Conservation (phyloP, 2,797 vertebrate species). For the Psittacula derbiana region DNA sequence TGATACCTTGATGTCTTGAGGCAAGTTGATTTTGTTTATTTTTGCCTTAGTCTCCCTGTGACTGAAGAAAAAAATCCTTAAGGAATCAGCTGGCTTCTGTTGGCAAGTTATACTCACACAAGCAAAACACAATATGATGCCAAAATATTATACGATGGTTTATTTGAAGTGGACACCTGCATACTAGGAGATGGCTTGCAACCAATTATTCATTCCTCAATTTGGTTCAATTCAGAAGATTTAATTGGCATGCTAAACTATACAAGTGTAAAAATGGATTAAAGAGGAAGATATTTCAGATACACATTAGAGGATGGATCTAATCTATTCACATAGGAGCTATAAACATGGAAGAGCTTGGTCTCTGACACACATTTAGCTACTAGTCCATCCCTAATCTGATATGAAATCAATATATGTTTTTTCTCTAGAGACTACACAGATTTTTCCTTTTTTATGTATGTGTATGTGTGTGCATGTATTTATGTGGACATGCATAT, state of each 20-base stretch:
- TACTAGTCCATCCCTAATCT: not conserved
- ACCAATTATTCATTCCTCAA: not conserved
- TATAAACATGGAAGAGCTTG: not conserved
- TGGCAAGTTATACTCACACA: not conserved
- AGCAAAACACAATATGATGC: not conserved
- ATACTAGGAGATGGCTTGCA: not conserved
- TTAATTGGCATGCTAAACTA: not conserved
- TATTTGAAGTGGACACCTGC: conserved; percentile 23
- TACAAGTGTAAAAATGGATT: not conserved
- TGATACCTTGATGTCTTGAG: not conserved
- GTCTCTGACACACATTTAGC: not conserved
- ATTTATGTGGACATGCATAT: not conserved
- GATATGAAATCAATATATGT: not conserved
- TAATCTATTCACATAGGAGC: not conserved
- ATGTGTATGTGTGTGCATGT: accelerated
- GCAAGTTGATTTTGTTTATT: not conserved
- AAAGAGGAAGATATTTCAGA: not conserved
- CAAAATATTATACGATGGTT: not conserved
- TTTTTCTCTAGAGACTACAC: not conserved
- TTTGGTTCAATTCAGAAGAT: not conserved
- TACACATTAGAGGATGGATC: not conserved
- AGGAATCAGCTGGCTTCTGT: not conserved
- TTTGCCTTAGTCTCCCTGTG: not conserved
- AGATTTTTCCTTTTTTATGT: not conserved
- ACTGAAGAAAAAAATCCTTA: not conserved